Evolutionary conservation across 2,113 vertebrate genomes (phyloP), one percentile per base, ranked within the genome.

Genomic region (Oxyura jamaicensis): DNA sequence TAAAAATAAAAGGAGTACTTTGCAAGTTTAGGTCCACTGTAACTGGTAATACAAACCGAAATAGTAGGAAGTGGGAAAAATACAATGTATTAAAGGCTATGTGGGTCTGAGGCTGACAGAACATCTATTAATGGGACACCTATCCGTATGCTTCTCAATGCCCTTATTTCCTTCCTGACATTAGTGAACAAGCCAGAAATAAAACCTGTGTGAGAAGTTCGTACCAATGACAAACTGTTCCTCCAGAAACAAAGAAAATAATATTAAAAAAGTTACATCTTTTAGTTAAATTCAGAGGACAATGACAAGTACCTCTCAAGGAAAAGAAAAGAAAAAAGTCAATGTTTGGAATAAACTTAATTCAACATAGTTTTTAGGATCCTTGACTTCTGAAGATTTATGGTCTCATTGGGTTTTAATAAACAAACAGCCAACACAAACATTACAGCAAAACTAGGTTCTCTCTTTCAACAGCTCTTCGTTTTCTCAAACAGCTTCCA

Each of bases 291-390:
- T 66, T 80, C 56, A 84, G 44, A 87, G 58, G 60, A 68, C 82
- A 96, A 96, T 73, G 73, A 20, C 86, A 94, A 83, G 33, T 50
- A n/a, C 75, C 31, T 91, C 46, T 74, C 28, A n/a, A 68, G n/a
- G 8, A 12, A 23, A 22, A 50, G 68, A 88, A 86, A 83, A 44
- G 33, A 68, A 23, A 25, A 23, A 50, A 72, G 48, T 36, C 58
- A 86, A 59, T 44, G 41, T 33, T 75, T 59, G 28, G 58, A 91
- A 84, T 53, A 68, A 94, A 86, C n/a, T 33, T 72, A 3, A 23
- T 83, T 72, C 28, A 62, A 36, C 5, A 55, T 72, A 17, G 8
- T 68, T 92, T 90, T 55, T 33, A 75, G 8, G n/a, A 15, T 14
- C 35, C 68, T 66, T 90, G 36, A 85, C 59, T 52, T 68, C 8